phyloP scores from a whole-genome alignment of 2,113 vertebrate species.

The Eleginops maclovinus region DNA sequence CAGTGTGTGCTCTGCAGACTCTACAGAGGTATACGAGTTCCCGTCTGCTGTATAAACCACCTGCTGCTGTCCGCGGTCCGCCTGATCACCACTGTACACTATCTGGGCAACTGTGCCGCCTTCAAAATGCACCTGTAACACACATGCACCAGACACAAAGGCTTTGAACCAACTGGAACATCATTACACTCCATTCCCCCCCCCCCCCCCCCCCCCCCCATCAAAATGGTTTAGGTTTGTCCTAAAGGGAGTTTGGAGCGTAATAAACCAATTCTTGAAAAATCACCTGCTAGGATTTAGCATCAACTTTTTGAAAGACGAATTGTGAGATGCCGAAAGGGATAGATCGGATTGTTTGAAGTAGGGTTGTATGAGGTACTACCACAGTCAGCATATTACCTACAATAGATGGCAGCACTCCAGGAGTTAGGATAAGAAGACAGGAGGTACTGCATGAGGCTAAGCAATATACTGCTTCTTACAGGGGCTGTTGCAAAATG shows the following conservation, averaged over 20 bases:
- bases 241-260: background rate
- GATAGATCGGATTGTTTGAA: too few relatives aligned
- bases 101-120: conserved; percentile 93
- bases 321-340: background rate
- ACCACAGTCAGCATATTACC: too few relatives aligned
- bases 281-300: background rate
- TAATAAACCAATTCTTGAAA: background rate
- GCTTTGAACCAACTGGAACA: background rate
- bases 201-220: background rate
- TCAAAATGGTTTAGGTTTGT: background rate
- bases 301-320: background rate
- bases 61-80: conserved; percentile 89
- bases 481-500: too few relatives aligned
- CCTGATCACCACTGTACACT: conserved; percentile 94
- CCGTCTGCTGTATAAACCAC: conserved; percentile 95
- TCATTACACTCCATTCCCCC: background rate
- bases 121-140: conserved; percentile 94
- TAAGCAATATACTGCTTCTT: too few relatives aligned
- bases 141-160: background rate
- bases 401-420: too few relatives aligned
- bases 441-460: too few relatives aligned
- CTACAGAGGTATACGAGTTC: conserved; percentile 95
- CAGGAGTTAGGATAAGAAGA: too few relatives aligned
- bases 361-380: too few relatives aligned
- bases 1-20: conserved; percentile 94